Percentiles rank a stretch among this genome's conserved stretches.
These are phyloP conservation scores for Engraulis encrasicolus DNA, from an alignment of 2,113 vertebrate genomes.

Conservation along the genomic window DNA sequence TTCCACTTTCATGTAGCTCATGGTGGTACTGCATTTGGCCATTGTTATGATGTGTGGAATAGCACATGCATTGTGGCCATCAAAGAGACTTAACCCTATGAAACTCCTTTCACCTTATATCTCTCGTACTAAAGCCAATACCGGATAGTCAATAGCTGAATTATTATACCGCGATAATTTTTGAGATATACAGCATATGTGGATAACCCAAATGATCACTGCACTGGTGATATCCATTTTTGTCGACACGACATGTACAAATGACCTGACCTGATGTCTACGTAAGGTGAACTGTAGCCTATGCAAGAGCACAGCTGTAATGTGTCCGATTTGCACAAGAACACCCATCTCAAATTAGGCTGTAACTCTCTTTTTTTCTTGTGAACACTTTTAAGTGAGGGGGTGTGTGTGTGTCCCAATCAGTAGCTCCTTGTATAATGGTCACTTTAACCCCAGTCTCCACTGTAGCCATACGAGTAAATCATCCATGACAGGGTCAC, in stretches of 20 bases:
- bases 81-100: background rate
- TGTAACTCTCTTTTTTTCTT: background rate
- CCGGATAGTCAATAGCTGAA: background rate
- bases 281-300: background rate
- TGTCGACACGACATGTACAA: background rate
- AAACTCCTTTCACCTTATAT: background rate
- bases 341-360: background rate
- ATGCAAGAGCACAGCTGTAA: slow-evolving; percentile 9
- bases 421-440: background rate
- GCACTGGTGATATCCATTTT: background rate
- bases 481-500: slow-evolving; percentile 11
- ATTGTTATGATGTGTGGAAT: background rate
- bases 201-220: background rate
- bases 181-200: background rate
- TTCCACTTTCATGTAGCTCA: background rate
- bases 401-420: too few species aligned
- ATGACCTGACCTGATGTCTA: slow-evolving; percentile 5
- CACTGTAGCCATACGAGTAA: slow-evolving; percentile 2
- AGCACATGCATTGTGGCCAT: background rate
- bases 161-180: background rate
- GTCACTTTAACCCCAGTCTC: slow-evolving; percentile 14
- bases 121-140: background rate
- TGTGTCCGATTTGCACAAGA: slow-evolving; percentile 8
- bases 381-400: background rate
- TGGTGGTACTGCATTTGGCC: background rate